phyloP scores from a whole-genome alignment of 2,888 invertebrate species.

The Allygus modestus region DNA sequence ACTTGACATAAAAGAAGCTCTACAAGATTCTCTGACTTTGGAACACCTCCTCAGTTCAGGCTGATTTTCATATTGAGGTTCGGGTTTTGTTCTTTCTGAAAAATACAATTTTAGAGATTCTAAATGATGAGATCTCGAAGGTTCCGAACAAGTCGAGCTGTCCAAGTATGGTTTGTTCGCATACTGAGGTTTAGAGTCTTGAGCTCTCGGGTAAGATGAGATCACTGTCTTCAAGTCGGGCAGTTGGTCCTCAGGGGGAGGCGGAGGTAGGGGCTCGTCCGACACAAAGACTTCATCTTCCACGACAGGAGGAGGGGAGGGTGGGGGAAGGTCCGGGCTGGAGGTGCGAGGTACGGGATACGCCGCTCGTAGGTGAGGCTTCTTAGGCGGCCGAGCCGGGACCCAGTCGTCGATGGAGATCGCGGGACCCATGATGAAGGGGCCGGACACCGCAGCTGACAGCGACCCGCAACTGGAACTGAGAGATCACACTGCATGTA shows the following conservation, averaged over 20 bases:
- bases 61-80: conserved; percentile 50
- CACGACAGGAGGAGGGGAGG: conserved; percentile 80
- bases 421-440: conserved; percentile 80
- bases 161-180: conserved; percentile 10
- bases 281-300: conserved; percentile 79
- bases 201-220: conserved; percentile 41
- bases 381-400: conserved; percentile 87
- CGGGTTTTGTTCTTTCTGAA: conserved; percentile 33
- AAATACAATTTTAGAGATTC: conserved; percentile 4
- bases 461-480: conserved; percentile 79
- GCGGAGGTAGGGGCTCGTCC: conserved; percentile 83
- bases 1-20: conserved; percentile 41
- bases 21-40: conserved; percentile 46
- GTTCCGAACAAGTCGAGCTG: neutral
- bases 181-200: conserved; percentile 24
- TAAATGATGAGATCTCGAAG: neutral
- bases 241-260: conserved; percentile 75
- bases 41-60: conserved; percentile 38
- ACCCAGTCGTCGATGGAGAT: conserved; percentile 84
- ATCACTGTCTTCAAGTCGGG: conserved; percentile 55
- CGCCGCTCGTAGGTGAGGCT: conserved; percentile 80
- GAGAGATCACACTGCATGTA: conserved; percentile 19
- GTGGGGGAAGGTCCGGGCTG: conserved; percentile 79
- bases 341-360: conserved; percentile 72
- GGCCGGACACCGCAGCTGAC: conserved; percentile 79